A percentile compares a stretch with the other conserved stretches of the same genome.
Conservation (phyloP, 2,113 vertebrate species). For the Pelecanoides urinatrix region DNA sequence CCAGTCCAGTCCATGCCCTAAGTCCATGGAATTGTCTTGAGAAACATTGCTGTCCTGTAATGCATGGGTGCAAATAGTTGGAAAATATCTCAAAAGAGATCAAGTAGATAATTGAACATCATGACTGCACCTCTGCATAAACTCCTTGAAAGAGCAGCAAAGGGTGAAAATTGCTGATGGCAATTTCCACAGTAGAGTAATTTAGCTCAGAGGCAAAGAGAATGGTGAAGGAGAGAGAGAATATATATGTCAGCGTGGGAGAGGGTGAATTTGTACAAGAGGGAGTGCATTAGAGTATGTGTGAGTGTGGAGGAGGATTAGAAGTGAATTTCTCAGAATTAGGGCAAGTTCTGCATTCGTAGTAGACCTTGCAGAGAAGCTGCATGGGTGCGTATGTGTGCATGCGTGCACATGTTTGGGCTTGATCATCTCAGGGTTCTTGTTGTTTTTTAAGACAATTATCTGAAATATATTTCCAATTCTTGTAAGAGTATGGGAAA, state of each 20-base stretch:
- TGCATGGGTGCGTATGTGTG: background rate
- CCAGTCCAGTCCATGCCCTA: background rate
- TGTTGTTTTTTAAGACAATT: background rate
- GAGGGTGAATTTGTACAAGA: background rate
- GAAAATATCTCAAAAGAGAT: background rate
- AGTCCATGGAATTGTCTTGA: background rate
- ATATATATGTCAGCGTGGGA: slow-evolving; percentile 43
- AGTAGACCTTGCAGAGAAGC: background rate
- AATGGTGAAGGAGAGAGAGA: slow-evolving; percentile 1
- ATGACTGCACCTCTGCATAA: background rate
- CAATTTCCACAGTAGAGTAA: slow-evolving; percentile 43
- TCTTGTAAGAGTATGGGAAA: background rate
- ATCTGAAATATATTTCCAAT: background rate
- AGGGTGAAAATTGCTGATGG: slow-evolving; percentile 54
- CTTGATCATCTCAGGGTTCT: background rate
- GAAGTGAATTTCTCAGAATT: slow-evolving; percentile 9
- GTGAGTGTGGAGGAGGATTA: slow-evolving; percentile 34
- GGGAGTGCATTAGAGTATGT: slow-evolving; percentile 21
- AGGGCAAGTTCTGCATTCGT: slow-evolving; percentile 8
- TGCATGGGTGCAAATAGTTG: background rate
- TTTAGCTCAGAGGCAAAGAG: slow-evolving; percentile 51
- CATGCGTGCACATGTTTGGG: background rate
- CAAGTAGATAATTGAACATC: background rate
- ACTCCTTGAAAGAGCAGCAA: slow-evolving; percentile 45
- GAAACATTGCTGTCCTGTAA: background rate